phyloP scores from a whole-genome alignment of 2,113 vertebrate genomes.

The Coptodon rendalli region DNA sequence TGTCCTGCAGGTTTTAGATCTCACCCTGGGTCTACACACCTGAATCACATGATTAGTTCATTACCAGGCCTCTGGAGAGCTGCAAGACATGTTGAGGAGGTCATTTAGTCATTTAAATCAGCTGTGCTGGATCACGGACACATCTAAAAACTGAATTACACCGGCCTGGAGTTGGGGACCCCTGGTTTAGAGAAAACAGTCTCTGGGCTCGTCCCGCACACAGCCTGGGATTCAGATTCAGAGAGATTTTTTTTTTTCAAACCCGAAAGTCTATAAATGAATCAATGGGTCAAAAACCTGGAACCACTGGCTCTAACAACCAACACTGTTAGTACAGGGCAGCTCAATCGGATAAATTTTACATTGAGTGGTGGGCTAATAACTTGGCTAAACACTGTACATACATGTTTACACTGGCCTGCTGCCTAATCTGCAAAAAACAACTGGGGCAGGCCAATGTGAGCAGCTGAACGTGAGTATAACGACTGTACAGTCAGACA shows the following conservation, averaged over 20 bases:
- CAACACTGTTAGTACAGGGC: background rate
- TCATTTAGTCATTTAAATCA: background rate
- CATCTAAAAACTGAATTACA: background rate
- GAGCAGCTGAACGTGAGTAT: background rate
- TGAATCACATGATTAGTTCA: background rate
- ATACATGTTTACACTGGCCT: background rate
- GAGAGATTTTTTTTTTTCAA: background rate
- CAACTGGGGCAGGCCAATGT: background rate
- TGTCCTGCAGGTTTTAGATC: background rate
- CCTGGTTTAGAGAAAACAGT: background rate
- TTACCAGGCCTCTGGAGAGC: background rate
- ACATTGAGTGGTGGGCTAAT: background rate
- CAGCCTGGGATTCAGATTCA: background rate
- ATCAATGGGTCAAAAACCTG: background rate
- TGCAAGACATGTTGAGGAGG: background rate
- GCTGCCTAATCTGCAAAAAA: background rate
- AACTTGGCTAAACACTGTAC: background rate
- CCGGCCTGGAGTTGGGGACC: background rate
- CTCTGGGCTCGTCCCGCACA: background rate
- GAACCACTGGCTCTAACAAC: background rate
- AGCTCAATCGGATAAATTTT: background rate
- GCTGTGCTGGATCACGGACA: background rate
- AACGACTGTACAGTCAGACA: background rate
- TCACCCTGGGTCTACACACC: background rate
- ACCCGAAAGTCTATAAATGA: background rate